Evolutionary conservation across 2,113 vertebrate species (phyloP), one percentile per base, ranked within the genome.

Genomic region (Ia io): DNA sequence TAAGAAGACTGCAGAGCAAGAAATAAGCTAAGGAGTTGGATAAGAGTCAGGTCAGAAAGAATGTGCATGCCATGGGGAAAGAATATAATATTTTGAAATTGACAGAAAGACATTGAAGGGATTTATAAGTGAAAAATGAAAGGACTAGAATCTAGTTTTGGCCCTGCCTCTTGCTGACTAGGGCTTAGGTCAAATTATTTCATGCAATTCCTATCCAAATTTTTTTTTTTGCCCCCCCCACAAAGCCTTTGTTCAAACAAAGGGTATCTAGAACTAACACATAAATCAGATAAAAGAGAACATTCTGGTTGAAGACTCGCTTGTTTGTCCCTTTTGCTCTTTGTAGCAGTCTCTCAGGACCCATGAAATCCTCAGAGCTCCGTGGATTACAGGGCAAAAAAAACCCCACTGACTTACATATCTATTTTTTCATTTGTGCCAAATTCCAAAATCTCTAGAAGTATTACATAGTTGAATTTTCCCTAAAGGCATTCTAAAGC

Each of bases 401-500:
- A 89, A 87, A 80, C 87, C 10, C 25, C 37, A 51, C 79, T 42
- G 35, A 71, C 30, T 59, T 63, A n/a, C 5, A 18, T 30, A 90
- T 84, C 88, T 95, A n/a, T 69, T 67, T 95, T 7, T 11, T 88
- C 28, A 22, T 74, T 42, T 65, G 13, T 78, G 51, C 42, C 69
- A 93, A 97, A 94, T 95, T 65, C 73, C 28, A 51, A 78, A 71
- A 94, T 77, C 42, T 93, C 73, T 59, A 93, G 61, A 93, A 88
- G 47, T 4, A 42, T 93, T 95, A 79, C 17, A 78, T 0, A 44
- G 16, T 47, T 89, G 32, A 94, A 63, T 84, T 91, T 63, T 10
- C 9, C 70, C 13, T 6, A 77, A 70, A 70, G 63, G 3, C 8
- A 74, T 83, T 92, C 32, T 53, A 89, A 96, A 91, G 9, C 47